These are phyloP conservation scores for Murina feae DNA, from an alignment of 2,113 vertebrate genomes.

Conservation along the genomic window DNA sequence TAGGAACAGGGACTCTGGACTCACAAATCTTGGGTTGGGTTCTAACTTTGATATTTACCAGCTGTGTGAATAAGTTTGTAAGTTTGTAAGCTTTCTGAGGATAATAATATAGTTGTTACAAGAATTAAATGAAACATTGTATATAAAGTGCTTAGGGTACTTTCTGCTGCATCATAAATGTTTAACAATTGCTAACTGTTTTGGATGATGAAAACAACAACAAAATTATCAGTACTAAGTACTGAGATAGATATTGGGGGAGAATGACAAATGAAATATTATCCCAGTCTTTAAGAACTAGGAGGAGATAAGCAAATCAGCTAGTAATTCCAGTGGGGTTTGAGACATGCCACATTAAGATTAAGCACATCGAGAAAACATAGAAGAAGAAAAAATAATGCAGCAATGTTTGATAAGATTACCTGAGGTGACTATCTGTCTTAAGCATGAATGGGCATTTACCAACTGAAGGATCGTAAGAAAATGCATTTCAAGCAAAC, in stretches of 20 bases:
- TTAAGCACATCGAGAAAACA: background rate
- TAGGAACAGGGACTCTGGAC: background rate
- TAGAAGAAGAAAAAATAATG: background rate
- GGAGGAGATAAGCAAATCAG: background rate
- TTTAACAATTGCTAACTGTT: background rate
- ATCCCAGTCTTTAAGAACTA: background rate
- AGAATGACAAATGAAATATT: background rate
- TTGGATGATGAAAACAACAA: background rate
- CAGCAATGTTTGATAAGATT: background rate
- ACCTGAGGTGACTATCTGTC: background rate
- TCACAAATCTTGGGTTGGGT: background rate
- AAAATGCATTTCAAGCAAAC: background rate
- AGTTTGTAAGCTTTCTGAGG: background rate
- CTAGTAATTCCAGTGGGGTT: background rate
- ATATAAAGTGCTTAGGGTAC: background rate
- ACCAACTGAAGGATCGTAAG: background rate
- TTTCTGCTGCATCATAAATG: background rate
- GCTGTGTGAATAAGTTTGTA: background rate
- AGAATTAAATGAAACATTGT: background rate
- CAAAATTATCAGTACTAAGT: background rate
- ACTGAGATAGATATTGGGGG: background rate
- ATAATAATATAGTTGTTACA: background rate
- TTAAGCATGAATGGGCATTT: background rate
- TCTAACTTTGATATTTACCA: conserved; percentile 11
- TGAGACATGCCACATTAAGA: background rate